phyloP scores from a whole-genome alignment of 2,888 invertebrate species.

The Ennomos fuscantarius region DNA sequence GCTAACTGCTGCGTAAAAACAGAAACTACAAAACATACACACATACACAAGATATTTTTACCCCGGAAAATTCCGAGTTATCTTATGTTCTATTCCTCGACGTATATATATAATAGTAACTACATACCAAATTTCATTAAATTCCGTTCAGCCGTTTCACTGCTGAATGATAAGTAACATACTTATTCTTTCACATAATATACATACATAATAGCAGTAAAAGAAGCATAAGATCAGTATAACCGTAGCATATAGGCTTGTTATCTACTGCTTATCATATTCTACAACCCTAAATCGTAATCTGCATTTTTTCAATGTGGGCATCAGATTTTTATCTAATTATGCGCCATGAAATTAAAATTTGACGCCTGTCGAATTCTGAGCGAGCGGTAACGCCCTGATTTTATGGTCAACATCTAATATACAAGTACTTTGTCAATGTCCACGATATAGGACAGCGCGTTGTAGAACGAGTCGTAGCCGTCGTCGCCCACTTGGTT shows the following conservation, averaged over 20 bases:
- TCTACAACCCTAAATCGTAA: conserved; percentile 2
- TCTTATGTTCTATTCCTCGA: too few relatives aligned
- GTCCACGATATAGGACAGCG: conserved; percentile 48
- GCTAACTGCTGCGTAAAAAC: too few relatives aligned
- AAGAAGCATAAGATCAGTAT: too few relatives aligned
- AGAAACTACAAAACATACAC: too few relatives aligned
- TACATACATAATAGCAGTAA: too few relatives aligned
- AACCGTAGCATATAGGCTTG: neutral
- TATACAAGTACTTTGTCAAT: conserved; percentile 50
- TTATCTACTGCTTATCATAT: neutral
- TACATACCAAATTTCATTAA: too few relatives aligned
- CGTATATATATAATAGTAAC: too few relatives aligned
- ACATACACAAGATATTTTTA: too few relatives aligned
- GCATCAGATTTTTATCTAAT: conserved; percentile 5
- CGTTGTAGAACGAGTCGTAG: conserved; percentile 34
- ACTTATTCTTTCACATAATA: too few relatives aligned
- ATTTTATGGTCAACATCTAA: conserved; percentile 42
- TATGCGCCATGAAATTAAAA: conserved; percentile 6
- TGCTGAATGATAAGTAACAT: too few relatives aligned
- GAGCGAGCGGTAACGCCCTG: conserved; percentile 18
- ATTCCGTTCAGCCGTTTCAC: too few relatives aligned
- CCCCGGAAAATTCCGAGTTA: too few relatives aligned
- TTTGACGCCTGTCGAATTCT: conserved; percentile 16
- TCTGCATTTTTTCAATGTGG: neutral
- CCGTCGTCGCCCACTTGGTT: conserved; percentile 44